A percentile compares a stretch with the other conserved stretches of the same genome.
phyloP scores from a whole-genome alignment of 2,888 invertebrate species.

The Trimorus sp. region DNA sequence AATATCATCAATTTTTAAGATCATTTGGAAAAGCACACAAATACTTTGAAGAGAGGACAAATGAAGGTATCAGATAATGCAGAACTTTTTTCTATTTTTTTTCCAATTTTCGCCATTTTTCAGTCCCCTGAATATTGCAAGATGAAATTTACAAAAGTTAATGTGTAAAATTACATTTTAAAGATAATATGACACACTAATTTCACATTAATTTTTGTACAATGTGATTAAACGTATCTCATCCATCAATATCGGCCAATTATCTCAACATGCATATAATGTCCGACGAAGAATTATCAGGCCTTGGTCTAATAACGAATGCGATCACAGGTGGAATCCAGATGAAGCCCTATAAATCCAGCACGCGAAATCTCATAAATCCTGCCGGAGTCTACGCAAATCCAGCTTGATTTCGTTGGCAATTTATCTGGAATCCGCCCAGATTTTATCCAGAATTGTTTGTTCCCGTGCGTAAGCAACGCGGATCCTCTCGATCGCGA shows the following conservation, averaged over 20 bases:
- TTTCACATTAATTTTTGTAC: too few relatives aligned
- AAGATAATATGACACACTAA: too few relatives aligned
- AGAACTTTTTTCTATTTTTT: too few relatives aligned
- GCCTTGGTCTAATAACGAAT: constrained; percentile 21
- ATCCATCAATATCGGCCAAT: constrained; percentile 3
- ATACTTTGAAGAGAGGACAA: too few relatives aligned
- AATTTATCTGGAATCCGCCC: constrained; percentile 30
- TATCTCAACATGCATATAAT: not conserved
- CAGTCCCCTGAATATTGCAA: too few relatives aligned
- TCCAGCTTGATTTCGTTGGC: constrained; percentile 33
- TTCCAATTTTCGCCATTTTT: too few relatives aligned
- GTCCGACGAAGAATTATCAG: constrained; percentile 19
- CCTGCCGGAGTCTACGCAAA: constrained; percentile 23
- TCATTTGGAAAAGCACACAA: too few relatives aligned
- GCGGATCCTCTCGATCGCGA: not conserved
- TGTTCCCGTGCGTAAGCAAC: constrained; percentile 20
- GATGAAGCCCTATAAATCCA: constrained; percentile 30
- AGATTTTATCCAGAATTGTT: constrained; percentile 41
- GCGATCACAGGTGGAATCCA: constrained; percentile 15
- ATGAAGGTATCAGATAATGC: too few relatives aligned
- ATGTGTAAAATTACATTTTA: too few relatives aligned
- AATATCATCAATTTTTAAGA: too few relatives aligned
- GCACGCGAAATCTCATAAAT: constrained; percentile 34
- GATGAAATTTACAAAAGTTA: too few relatives aligned
- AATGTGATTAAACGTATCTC: not conserved